These are phyloP conservation scores for Dryoscopus gambensis DNA, from an alignment of 2,113 vertebrate species.

Conservation along the genomic window DNA sequence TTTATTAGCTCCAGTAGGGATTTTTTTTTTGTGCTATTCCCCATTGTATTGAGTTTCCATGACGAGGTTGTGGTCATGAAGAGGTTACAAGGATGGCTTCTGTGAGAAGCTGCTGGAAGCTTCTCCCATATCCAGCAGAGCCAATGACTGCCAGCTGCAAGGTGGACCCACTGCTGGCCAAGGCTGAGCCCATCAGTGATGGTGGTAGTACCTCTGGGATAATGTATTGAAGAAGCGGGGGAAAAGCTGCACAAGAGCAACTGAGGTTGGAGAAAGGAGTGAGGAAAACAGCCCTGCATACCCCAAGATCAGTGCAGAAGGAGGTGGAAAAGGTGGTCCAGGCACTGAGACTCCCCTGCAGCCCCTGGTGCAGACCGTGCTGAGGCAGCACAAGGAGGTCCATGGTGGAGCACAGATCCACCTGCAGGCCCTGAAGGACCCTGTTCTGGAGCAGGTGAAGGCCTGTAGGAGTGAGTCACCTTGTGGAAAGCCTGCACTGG, in stretches of 20 bases:
- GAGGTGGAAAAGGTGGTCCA: background rate
- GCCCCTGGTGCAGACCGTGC: background rate
- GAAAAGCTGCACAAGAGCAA: background rate
- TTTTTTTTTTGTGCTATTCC: background rate
- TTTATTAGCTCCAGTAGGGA: background rate
- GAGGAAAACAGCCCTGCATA: background rate
- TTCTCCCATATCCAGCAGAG: background rate
- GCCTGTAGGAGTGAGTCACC: background rate
- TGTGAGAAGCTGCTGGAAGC: background rate
- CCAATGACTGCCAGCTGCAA: background rate
- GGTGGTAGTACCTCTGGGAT: too few relatives aligned
- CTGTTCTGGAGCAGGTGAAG: background rate
- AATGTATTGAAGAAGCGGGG: accelerated
- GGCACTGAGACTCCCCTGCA: background rate
- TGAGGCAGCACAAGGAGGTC: background rate
- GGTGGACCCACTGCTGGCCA: background rate
- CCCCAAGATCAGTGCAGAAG: background rate
- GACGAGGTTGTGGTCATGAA: accelerated
- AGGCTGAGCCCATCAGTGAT: background rate
- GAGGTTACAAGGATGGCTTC: background rate
- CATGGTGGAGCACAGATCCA: background rate
- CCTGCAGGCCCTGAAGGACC: background rate
- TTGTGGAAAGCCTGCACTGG: background rate
- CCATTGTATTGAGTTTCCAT: background rate
- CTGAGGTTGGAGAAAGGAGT: background rate